Evolutionary conservation across 2,888 invertebrate genomes (phyloP), one percentile per base, ranked within the genome.

Genomic region (Chelonus formosanus): DNA sequence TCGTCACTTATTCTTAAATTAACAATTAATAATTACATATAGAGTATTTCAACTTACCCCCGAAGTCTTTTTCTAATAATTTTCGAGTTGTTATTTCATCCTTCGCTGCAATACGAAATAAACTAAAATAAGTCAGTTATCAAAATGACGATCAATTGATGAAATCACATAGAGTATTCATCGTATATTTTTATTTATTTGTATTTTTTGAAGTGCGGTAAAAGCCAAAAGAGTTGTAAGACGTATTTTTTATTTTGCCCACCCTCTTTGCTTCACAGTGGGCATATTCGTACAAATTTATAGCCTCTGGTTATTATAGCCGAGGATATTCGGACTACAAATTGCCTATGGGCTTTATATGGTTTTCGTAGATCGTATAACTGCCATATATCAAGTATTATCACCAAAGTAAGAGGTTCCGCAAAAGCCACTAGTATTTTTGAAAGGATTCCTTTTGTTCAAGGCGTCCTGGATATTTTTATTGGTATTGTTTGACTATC

Each of bases 281-380:
- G 65, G 63, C 69, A 70, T 71, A 70, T 69, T 71, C 71, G 34
- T 62, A 67, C 70, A 67, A 73, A 73, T 73, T 73, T 73, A 73
- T 73, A 73, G 72, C 72, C 70, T 66, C 71, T 63, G 63, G 72
- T 70, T 73, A 73, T 73, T 73, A 71, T 71, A 68, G 71, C 70
- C 71, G 67, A 69, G 67, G 69, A 67, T 71, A 73, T 70, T 73
- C 72, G 67, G 68, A 73, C 70, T 73, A 73, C 72, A 73, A 73
- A 73, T 73, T 71, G 72, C 72, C 71, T 69, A 73, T 71, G 70
- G 72, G 67, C 70, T 47, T 73, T 71, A 70, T 73, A 73, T 73
- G 72, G 71, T 67, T 71, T 70, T 71, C 70, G 70, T 73, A 73
- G 72, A 73, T 73, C 71, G 71, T 71, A 73, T 71, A 71, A 73